A percentile compares a stretch with the other conserved stretches of the same genome.
Evolutionary conservation across 2,113 vertebrate species (phyloP).

Genomic region (Notarius lentiginosus): DNA sequence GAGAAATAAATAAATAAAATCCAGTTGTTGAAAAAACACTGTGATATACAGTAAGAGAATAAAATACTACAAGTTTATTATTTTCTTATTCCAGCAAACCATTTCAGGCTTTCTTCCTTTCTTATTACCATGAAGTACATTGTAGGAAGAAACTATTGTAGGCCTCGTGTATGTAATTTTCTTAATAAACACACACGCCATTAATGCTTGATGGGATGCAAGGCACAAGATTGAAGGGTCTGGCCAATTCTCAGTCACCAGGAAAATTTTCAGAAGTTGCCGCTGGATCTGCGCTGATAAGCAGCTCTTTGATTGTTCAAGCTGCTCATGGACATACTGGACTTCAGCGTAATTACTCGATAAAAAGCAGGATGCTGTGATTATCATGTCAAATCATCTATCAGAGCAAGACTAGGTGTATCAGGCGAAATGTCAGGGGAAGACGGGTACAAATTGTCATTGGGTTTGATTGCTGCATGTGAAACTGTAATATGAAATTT

Average conservation of each 20-base stretch:
- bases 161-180: not conserved
- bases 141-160: not conserved
- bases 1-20: not conserved
- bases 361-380: conserved; percentile 25
- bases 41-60: no score
- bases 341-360: conserved; percentile 36
- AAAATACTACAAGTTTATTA: not conserved
- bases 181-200: not conserved
- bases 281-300: not conserved
- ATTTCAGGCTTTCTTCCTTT: not conserved
- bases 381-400: conserved; percentile 40
- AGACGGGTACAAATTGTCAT: not conserved
- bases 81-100: not conserved
- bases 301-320: conserved; percentile 5
- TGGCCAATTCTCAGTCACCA: not conserved
- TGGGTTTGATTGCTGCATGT: not conserved
- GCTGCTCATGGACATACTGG: not conserved
- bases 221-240: not conserved
- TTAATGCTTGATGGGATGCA: not conserved
- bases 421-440: conserved; percentile 37
- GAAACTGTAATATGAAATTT: conserved; percentile 3
- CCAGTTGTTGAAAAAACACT: not conserved
- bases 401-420: conserved; percentile 1
- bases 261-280: conserved; percentile 14
- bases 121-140: not conserved